Evolutionary conservation across 2,888 invertebrate genomes (phyloP).

Genomic region (Netelia virgata): DNA sequence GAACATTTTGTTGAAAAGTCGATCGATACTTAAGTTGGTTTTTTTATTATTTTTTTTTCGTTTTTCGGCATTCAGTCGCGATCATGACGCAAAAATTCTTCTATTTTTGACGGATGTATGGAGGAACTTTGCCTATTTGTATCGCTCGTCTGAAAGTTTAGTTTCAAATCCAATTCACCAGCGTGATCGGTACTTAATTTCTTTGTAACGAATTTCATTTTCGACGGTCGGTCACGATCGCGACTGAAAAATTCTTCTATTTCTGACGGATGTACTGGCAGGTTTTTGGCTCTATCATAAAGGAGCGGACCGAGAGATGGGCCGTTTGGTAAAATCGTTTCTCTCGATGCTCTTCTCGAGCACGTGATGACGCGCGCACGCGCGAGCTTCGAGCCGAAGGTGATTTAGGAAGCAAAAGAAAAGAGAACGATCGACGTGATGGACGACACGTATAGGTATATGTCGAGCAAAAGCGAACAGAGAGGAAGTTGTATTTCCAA

Average conservation of each 20-base stretch:
- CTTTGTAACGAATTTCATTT: too few species aligned
- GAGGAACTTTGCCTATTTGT: conserved; percentile 21
- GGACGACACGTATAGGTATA: conserved; percentile 56
- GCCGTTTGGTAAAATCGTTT: conserved; percentile 56
- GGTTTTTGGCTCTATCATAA: conserved; percentile 36
- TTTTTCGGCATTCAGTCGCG: too few species aligned
- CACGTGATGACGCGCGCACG: conserved; percentile 69
- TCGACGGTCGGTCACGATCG: too few species aligned
- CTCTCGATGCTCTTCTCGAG: conserved; percentile 54
- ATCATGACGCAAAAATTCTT: neutral
- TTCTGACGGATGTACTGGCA: conserved; percentile 7
- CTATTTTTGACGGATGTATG: conserved; percentile 4
- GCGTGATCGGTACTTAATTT: too few species aligned
- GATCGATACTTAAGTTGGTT: too few species aligned
- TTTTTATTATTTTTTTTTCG: too few species aligned
- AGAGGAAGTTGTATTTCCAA: conserved; percentile 20
- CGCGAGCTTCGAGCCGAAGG: conserved; percentile 52
- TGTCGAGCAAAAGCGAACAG: conserved; percentile 21
- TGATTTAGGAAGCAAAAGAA: conserved; percentile 65
- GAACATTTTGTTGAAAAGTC: too few species aligned
- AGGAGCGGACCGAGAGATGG: conserved; percentile 34
- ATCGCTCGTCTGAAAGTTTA: too few species aligned
- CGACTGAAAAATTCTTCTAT: conserved; percentile 14
- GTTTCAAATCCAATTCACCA: too few species aligned
- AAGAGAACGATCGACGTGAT: conserved; percentile 62